A percentile compares a stretch with the other conserved stretches of the same genome.
Evolutionary conservation across 2,797 vertebrate species (phyloP).

Genomic region (Sardinella longiceps): DNA sequence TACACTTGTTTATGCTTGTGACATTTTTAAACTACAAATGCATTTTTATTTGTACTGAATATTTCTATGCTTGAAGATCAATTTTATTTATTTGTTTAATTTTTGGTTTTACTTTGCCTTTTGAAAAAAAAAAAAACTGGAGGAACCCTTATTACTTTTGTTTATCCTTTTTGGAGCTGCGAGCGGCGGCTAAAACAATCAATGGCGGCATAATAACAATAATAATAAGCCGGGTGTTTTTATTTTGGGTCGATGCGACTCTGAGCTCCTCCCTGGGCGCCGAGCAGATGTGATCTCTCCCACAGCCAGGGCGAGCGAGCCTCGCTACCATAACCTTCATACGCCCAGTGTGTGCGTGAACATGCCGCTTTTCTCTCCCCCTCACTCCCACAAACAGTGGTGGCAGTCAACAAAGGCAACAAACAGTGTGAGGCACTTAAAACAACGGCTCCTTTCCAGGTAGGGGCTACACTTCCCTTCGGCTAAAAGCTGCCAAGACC

Average conservation of each 20-base stretch:
- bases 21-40: background rate
- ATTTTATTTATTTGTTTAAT: background rate
- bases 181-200: conserved; percentile 43
- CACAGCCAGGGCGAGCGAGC: conserved; percentile 43
- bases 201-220: conserved; percentile 51
- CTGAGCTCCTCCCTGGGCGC: conserved; percentile 51
- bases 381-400: conserved; percentile 52
- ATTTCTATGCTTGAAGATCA: background rate
- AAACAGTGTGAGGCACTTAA: conserved; percentile 66
- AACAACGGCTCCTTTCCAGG: conserved; percentile 57
- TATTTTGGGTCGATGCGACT: conserved; percentile 50
- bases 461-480: conserved; percentile 49
- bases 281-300: conserved; percentile 59
- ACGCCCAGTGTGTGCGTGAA: conserved; percentile 59
- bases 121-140: background rate
- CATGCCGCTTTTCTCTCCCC: conserved; percentile 54
- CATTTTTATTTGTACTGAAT: background rate
- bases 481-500: conserved; percentile 62
- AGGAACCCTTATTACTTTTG: conserved; percentile 2
- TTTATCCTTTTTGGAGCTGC: conserved; percentile 10
- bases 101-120: background rate
- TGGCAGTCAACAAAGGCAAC: conserved; percentile 56
- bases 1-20: background rate
- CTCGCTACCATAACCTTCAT: conserved; percentile 58
- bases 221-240: conserved; percentile 55